Conservation (phyloP, 2,888 invertebrate genomes). For the Tuta absoluta region DNA sequence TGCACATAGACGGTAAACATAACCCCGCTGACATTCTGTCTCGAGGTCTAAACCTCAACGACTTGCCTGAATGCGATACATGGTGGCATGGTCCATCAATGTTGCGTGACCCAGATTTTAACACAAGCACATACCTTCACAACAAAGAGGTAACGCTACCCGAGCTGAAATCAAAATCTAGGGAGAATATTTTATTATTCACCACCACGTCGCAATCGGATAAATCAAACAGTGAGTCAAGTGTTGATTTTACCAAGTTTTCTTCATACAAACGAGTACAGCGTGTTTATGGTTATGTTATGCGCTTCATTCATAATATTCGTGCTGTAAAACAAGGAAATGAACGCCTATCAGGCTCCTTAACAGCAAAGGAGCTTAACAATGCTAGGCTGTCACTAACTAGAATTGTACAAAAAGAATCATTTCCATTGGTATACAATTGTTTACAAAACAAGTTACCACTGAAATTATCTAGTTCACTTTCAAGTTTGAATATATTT, state of each 20-base stretch:
- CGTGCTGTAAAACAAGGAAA: neutral
- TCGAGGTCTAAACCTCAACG: neutral
- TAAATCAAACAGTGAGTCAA: neutral
- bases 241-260: neutral
- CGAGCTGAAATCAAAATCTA: neutral
- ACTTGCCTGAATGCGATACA: neutral
- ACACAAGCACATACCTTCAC: no score
- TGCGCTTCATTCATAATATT: neutral
- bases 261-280: neutral
- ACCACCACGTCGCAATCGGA: neutral
- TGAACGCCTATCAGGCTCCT: neutral
- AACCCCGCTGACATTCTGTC: conserved; percentile 24
- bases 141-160: neutral
- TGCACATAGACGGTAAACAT: conserved; percentile 20
- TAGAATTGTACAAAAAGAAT: neutral
- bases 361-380: neutral
- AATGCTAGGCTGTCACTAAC: neutral
- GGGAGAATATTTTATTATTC: neutral
- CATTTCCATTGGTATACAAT: neutral
- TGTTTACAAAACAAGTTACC: neutral
- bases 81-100: conserved; percentile 22
- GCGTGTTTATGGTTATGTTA: neutral
- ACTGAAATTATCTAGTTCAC: neutral
- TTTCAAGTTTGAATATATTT: conserved; percentile 5
- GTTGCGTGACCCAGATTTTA: neutral